Evolutionary conservation across 2,888 invertebrate species (phyloP).

Genomic region (Eueremaeus valkanovi): DNA sequence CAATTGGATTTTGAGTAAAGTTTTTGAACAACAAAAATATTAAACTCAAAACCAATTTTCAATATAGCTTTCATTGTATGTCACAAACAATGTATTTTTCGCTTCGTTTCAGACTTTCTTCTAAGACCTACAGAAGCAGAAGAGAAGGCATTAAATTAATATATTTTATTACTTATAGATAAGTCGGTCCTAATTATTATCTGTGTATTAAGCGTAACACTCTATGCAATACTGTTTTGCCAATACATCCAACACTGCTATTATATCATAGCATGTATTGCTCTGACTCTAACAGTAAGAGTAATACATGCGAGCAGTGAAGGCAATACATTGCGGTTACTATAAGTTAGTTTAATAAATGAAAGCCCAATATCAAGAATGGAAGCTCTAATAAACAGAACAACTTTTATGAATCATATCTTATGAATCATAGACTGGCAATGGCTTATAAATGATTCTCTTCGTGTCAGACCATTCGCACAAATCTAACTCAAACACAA

Average conservation of each 20-base stretch:
- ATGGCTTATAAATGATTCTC: not conserved
- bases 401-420: slow-evolving; percentile 20
- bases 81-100: not conserved
- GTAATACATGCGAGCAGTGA: too few relatives aligned
- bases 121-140: not conserved
- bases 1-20: not conserved
- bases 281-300: too few relatives aligned
- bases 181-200: slow-evolving; percentile 25
- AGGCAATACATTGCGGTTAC: not conserved
- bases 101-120: not conserved
- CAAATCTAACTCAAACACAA: too few relatives aligned
- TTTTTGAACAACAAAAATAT: not conserved
- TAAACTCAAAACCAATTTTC: not conserved
- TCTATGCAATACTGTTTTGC: not conserved
- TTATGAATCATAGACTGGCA: not conserved
- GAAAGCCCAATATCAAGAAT: slow-evolving; percentile 13
- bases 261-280: too few relatives aligned
- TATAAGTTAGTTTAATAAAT: not conserved
- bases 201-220: not conserved
- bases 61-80: not conserved
- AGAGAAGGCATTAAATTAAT: not conserved
- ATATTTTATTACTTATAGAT: slow-evolving; percentile 11
- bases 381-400: slow-evolving; percentile 7
- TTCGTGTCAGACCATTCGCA: too few relatives aligned
- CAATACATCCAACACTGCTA: too few relatives aligned